Conservation (phyloP, 2,888 invertebrate genomes). For the Nebria salina region DNA sequence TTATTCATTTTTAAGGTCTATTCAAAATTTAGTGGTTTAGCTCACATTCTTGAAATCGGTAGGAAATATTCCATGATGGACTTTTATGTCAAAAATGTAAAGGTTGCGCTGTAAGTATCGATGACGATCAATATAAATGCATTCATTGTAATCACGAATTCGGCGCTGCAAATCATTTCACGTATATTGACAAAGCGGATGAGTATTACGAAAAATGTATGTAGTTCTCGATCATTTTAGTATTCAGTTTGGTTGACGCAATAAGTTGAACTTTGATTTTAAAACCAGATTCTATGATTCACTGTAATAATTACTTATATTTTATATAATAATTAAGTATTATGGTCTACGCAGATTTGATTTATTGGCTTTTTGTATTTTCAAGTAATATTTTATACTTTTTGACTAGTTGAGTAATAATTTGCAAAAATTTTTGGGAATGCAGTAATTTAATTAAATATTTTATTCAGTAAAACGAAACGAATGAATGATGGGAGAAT, state of each 20-base stretch:
- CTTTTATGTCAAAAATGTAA: constrained; percentile 61
- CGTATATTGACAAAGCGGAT: constrained; percentile 52
- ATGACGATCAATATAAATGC: constrained; percentile 55
- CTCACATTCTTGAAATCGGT: background rate
- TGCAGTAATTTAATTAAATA: no score
- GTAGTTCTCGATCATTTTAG: constrained; percentile 47
- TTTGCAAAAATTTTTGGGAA: no score
- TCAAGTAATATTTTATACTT: constrained; percentile 32
- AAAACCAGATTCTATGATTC: no score
- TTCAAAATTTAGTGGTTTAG: no score
- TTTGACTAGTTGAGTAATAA: no score
- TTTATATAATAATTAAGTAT: no score
- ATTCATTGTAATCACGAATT: constrained; percentile 54
- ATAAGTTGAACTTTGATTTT: no score
- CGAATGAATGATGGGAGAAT: no score
- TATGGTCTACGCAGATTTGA: no score
- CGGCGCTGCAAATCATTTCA: constrained; percentile 47
- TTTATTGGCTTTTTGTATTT: constrained; percentile 27
- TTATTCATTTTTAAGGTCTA: background rate
- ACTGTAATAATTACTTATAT: no score
- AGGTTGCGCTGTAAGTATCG: constrained; percentile 54
- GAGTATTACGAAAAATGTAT: constrained; percentile 56
- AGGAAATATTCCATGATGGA: constrained; percentile 61
- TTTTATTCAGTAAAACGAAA: no score
- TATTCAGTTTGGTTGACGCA: no score